These are phyloP conservation scores for Notospermus geniculatus DNA, from an alignment of 1,140 invertebrate species.

Conservation along the genomic window DNA sequence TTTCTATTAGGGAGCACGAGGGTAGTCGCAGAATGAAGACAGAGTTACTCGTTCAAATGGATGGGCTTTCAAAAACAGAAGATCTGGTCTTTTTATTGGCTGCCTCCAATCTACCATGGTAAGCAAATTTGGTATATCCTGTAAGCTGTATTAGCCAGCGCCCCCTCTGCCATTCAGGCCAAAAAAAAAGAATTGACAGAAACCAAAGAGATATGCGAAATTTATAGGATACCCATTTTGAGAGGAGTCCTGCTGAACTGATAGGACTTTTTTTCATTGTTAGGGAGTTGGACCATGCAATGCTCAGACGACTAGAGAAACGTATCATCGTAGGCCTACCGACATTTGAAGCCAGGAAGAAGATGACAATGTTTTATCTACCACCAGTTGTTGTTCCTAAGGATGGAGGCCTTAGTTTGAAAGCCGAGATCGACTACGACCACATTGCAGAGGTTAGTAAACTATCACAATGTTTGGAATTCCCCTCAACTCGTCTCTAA, in stretches of 20 bases:
- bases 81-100: slow-evolving; percentile 78
- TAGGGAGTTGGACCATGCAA: slow-evolving; percentile 84
- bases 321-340: slow-evolving; percentile 79
- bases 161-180: no score
- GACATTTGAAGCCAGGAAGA: slow-evolving; percentile 62
- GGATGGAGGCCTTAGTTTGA: slow-evolving; percentile 51
- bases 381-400: slow-evolving; percentile 52
- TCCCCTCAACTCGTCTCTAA: no score
- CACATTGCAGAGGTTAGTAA: slow-evolving; percentile 59
- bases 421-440: slow-evolving; percentile 60
- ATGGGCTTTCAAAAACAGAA: slow-evolving; percentile 62
- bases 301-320: slow-evolving; percentile 85
- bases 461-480: no score
- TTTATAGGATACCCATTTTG: no score
- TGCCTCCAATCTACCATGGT: slow-evolving; percentile 90
- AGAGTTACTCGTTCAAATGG: slow-evolving; percentile 79
- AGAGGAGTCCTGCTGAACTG: neutral
- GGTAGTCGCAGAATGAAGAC: slow-evolving; percentile 62
- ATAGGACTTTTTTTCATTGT: neutral
- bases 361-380: slow-evolving; percentile 67
- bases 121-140: no score
- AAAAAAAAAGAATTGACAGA: no score
- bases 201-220: no score
- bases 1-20: slow-evolving; percentile 58
- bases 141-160: no score